phyloP scores from a whole-genome alignment of 2,113 vertebrate genomes.

The Forbesichthys papilliferus region DNA sequence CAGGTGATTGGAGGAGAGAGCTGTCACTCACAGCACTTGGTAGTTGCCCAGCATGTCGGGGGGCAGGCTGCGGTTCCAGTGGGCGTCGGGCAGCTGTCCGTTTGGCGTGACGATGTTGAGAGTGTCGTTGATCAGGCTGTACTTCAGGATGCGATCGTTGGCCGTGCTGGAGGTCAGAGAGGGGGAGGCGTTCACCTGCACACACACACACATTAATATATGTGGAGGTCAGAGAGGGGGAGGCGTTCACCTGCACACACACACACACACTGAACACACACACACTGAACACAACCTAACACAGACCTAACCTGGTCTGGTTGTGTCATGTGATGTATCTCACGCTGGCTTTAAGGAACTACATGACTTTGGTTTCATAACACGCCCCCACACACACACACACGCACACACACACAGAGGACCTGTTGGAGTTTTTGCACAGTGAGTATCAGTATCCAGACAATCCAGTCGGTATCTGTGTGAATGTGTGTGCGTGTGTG shows the following conservation, averaged over 20 bases:
- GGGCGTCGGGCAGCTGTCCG: slow-evolving; percentile 92
- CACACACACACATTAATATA: neutral
- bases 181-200: slow-evolving; percentile 94
- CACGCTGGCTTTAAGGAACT: neutral
- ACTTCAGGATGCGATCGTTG: slow-evolving; percentile 96
- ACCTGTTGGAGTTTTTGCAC: neutral
- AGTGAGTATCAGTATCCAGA: neutral
- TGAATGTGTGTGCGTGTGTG: neutral
- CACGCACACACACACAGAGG: neutral
- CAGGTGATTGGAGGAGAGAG: slow-evolving; percentile 1
- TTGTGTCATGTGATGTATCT: too few relatives aligned
- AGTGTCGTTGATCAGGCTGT: slow-evolving; percentile 97
- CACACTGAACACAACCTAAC: neutral
- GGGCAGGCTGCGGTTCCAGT: slow-evolving; percentile 91
- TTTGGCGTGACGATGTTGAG: slow-evolving; percentile 95
- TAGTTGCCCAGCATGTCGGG: slow-evolving; percentile 93
- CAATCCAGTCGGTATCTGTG: neutral
- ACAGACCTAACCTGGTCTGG: too few relatives aligned
- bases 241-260: slow-evolving; percentile 88
- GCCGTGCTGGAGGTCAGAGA: slow-evolving; percentile 97
- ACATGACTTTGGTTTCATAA: neutral
- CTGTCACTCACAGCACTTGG: slow-evolving; percentile 89
- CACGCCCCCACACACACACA: neutral
- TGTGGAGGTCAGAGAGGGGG: slow-evolving; percentile 93
- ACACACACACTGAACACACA: neutral